Evolutionary conservation across 2,888 invertebrate species (phyloP).

Genomic region (Pristionchus arcanus): DNA sequence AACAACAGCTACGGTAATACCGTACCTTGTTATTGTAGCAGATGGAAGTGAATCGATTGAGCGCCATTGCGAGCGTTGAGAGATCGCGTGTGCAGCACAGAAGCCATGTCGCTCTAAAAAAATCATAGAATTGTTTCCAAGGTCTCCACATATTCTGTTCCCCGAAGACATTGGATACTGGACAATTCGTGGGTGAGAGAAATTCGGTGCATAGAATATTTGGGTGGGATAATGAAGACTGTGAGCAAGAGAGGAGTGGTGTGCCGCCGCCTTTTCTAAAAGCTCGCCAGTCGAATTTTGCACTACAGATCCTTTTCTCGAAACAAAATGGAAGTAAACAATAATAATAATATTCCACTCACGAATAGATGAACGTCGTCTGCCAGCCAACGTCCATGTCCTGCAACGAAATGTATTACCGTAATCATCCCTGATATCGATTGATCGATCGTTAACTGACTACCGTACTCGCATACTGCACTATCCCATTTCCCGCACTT

Average conservation of each 20-base stretch:
- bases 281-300: no score
- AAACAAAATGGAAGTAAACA: background rate
- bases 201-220: background rate
- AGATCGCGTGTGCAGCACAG: constrained; percentile 22
- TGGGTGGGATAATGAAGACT: no score
- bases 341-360: background rate
- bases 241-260: no score
- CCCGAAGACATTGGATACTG: background rate
- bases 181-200: background rate
- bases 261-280: no score
- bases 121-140: background rate
- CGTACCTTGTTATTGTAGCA: constrained; percentile 51
- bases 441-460: no score
- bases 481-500: no score
- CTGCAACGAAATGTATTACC: background rate
- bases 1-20: background rate
- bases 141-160: background rate
- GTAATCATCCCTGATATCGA: background rate
- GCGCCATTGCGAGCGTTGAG: background rate
- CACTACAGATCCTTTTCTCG: no score
- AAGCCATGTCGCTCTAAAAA: constrained; percentile 20
- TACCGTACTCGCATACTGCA: no score
- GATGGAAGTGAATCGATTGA: constrained; percentile 50
- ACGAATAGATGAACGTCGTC: constrained; percentile 48
- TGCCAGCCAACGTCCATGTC: constrained; percentile 24